A percentile compares a stretch with the other conserved stretches of the same genome.
Evolutionary conservation across 2,888 invertebrate genomes (phyloP).

Genomic region (Esperia sulphurella): DNA sequence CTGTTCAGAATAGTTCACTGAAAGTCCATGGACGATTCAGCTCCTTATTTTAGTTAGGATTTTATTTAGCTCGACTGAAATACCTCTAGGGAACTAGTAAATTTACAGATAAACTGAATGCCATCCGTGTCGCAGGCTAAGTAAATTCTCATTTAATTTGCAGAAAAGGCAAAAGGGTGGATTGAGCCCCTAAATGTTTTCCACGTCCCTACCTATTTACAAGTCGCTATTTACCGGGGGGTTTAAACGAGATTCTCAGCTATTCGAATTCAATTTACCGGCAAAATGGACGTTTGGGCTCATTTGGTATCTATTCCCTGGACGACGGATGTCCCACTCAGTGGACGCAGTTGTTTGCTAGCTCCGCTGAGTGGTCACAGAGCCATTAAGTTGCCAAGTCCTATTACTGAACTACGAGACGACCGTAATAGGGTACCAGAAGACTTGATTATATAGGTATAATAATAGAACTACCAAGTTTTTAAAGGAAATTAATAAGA

Average conservation of each 20-base stretch:
- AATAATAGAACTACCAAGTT: too few species aligned
- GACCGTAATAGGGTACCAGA: too few species aligned
- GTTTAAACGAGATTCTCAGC: constrained; percentile 51
- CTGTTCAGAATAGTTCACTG: too few species aligned
- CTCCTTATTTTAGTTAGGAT: not conserved
- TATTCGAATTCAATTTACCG: constrained; percentile 72
- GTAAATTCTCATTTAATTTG: constrained; percentile 60
- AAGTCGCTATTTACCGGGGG: constrained; percentile 61
- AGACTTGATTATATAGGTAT: too few species aligned
- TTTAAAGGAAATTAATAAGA: too few species aligned
- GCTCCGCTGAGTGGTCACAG: not conserved
- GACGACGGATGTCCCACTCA: constrained; percentile 18
- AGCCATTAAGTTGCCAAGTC: not conserved
- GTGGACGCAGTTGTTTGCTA: constrained; percentile 1
- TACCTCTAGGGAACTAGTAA: constrained; percentile 11
- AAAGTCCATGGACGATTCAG: too few species aligned
- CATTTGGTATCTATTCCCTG: constrained; percentile 51
- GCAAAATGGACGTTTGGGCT: constrained; percentile 60
- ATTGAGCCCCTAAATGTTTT: constrained; percentile 57
- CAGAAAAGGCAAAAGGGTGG: constrained; percentile 65
- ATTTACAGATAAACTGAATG: constrained; percentile 22
- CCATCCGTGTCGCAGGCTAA: constrained; percentile 30
- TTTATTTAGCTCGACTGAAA: not conserved
- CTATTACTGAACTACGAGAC: constrained; percentile 1
- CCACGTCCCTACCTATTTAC: constrained; percentile 65